Base-by-base conservation (phyloP, 2,113 vertebrate species). In the Rhagologus leucostigma region DNA sequence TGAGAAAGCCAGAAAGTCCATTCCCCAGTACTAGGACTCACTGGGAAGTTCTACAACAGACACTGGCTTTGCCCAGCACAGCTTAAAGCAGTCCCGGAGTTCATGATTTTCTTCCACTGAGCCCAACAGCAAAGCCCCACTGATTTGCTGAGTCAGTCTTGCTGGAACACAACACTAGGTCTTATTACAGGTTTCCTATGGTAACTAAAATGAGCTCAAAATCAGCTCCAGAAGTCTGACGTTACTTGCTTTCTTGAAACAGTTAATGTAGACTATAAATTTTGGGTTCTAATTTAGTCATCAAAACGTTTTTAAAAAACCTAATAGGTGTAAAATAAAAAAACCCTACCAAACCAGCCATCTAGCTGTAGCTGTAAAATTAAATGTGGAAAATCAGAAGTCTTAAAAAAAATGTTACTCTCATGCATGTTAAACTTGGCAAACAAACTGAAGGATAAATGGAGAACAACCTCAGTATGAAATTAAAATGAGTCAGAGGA, bases 341-440 rank as follows among this genome's bases (percentile, higher is more conserved):
- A 35, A 94, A 73, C 79, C 94, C 94, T 94, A 86, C 30, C 32
- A 94, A 97, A 94, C 60, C 85, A 96, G 94, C 79, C 89, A 52
- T 53, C 60, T 77, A 24, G 84, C 69, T 80, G 52, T 65, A 85
- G 81, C 75, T 84, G 73, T 88, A 91, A 96, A 85, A 95, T 78
- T 87, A 81, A 89, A 93, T 27, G 77, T 87, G 77, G 93, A 96
- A 96, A 90, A 96, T 89, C 87, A 82, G 68, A 64, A 87, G 47
- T 85, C 89, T 91, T 93, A 95, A 75, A 92, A 95, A 95, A 95
- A 95, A 77, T 70, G 32, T 97, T 96, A 96, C 53, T 94, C 70
- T 94, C 96, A 87, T 96, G 95, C 97, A 96, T 65, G 87, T 94
- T 96, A 91, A 96, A 97, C 91, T 94, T 86, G 55, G 92, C 94